Evolutionary conservation across 1,140 invertebrate genomes (phyloP), one percentile per base, ranked within the genome.

Genomic region (Samia ricini): DNA sequence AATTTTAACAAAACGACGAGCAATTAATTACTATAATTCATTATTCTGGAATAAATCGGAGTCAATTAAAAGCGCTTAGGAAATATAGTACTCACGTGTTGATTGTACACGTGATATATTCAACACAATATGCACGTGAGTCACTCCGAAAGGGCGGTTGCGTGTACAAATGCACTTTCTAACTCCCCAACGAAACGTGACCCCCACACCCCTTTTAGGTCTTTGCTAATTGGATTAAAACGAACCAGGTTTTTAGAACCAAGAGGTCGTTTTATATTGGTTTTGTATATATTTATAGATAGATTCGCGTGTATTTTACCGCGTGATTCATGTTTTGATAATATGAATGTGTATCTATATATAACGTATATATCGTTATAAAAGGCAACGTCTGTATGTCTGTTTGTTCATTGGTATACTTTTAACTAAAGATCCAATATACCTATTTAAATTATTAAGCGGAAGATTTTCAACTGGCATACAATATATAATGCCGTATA

Each of bases 111-210:
- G 33, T 42, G 10, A 42, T 1, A 15, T 42, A 56, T 64, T 74
- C 74, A 69, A 76, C 7, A 42, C 52, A 55, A 55, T 55, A 42
- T 42, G 52, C 33, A 42, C 63, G 66, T 86, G 84, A 86, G 61
- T 87, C 82, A 87, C 73, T 63, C 67, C 20, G 22, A 64, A 49
- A 65, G 71, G 70, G 71, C 71, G 64, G 66, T 86, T 76, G 83
- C 83, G 83, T 86, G 83, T 72, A 72, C 58, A 56, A 75, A 71
- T 84, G 80, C 76, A 78, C 80, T 76, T 63, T 63, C 8, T 42
- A 42, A 52, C 26, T n/a, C 48, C 23, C 82, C 75, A 72, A 23
- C 56, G 61, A 77, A 76, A 76, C 68, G 67, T 83, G 80, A 83
- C 33, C 80, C 58, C 24, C 54, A 26, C 61, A 61, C 60, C 74